Conservation (phyloP, 2,797 vertebrate species). For the Caiman crocodilus region DNA sequence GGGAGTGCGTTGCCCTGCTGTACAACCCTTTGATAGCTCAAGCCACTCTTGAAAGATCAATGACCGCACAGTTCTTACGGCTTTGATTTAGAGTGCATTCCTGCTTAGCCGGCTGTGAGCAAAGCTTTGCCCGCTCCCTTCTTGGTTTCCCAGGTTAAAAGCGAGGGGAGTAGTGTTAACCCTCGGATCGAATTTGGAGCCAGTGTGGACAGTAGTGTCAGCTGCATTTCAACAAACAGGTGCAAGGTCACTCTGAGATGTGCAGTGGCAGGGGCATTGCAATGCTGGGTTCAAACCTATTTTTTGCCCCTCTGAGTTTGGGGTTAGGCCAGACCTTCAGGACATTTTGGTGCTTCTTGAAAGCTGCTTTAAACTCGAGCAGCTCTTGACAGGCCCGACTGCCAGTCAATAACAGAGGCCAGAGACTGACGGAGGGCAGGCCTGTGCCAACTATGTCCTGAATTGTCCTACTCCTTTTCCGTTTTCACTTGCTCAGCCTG, state of each 20-base stretch:
- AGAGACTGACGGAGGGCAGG: not conserved
- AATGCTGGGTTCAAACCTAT: not conserved
- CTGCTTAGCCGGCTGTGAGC: not conserved
- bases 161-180: no score
- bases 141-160: no score
- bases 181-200: no score
- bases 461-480: not conserved
- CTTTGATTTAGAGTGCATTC: not conserved
- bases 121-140: no score
- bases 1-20: accelerated
- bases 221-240: no score
- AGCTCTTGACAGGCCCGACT: no score
- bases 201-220: no score
- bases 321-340: not conserved
- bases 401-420: not conserved
- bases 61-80: not conserved
- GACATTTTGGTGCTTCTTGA: not conserved
- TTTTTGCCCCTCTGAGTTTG: not conserved
- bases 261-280: not conserved
- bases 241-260: no score
- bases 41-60: not conserved
- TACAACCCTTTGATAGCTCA: not conserved
- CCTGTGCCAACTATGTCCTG: not conserved
- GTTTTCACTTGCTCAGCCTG: not conserved
- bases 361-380: not conserved